These are phyloP conservation scores for Drosophila flavopinicola DNA, from an alignment of 2,888 invertebrate species.

Conservation along the genomic window DNA sequence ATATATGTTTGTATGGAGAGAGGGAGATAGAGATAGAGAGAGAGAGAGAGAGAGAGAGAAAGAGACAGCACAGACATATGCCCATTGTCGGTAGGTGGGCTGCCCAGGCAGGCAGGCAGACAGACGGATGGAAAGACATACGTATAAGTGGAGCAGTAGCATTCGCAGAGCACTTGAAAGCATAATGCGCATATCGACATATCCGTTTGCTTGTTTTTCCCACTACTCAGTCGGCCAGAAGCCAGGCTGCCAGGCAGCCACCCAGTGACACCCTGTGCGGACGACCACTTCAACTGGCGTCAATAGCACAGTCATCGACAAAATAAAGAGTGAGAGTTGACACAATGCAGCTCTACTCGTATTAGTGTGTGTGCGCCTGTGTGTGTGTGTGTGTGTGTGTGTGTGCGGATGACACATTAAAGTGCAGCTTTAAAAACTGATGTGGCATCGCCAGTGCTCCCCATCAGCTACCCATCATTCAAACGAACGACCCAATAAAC, in stretches of 20 bases:
- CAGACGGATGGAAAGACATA: not conserved
- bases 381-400: not conserved
- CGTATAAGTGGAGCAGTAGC: conserved; percentile 31
- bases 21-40: not conserved
- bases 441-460: too few species aligned
- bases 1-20: not conserved
- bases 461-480: conserved; percentile 23
- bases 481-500: conserved; percentile 27
- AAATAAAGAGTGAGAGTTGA: not conserved
- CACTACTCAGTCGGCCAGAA: too few species aligned
- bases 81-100: too few species aligned
- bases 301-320: conserved; percentile 21
- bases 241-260: not conserved
- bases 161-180: conserved; percentile 46
- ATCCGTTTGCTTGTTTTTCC: conserved; percentile 18
- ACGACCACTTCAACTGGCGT: conserved; percentile 34
- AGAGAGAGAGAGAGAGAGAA: not conserved
- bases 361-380: not conserved
- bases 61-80: not conserved
- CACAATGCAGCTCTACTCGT: conserved; percentile 14
- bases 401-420: conserved; percentile 53
- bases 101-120: not conserved
- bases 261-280: conserved; percentile 14
- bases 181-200: conserved; percentile 61
- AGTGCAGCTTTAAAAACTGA: conserved; percentile 35